Evolutionary conservation across 2,113 vertebrate genomes (phyloP), one percentile per base, ranked within the genome.

Genomic region (Nycticebus coucang): DNA sequence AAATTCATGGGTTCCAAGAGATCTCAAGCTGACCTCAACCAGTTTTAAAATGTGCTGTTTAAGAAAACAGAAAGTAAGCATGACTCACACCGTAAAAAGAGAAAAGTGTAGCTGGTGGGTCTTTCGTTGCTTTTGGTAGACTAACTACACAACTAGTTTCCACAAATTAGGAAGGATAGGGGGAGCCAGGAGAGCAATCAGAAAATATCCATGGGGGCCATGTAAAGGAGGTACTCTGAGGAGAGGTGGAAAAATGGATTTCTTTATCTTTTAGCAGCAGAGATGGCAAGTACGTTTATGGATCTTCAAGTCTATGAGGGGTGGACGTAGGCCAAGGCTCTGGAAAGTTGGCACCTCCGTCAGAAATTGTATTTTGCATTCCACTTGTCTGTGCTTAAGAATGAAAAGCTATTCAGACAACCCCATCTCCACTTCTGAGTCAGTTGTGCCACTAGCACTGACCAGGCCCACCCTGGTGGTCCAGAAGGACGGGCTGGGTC

Each of bases 61-160:
- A 89, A 88, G 77, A 95, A 97, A 95, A 94, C 78, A 96, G 84
- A 94, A 91, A 41, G 30, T 72, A 41, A 95, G 41, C 60, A 53
- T 85, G 77, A 69, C 35, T 93, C 41, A 19, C 83, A 64, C 64
- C 30, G 2, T 89, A 33, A 78, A 77, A 92, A 84, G 55, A 88
- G 60, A 60, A 64, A 50, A 19, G 59, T 53, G 26, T 22, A 62
- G 83, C 72, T 26, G 8, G 59, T 17, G 33, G 18, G 69, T 72
- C 60, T 21, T 60, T 37, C 24, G 7, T 17, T 57, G 37, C 55
- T 87, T 69, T 64, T 84, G n/a, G 60, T 82, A 86, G 53, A 91
- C 24, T 66, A 30, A 35, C 62, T 45, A 30, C 26, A 84, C 8
- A n/a, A 35, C 45, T 22, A n/a, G 33, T 79, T 33, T 77, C 41